These are phyloP conservation scores for Temnopleurus reevesii DNA, from an alignment of 53 echinoderm and acorn worm genomes.

Conservation along the genomic window DNA sequence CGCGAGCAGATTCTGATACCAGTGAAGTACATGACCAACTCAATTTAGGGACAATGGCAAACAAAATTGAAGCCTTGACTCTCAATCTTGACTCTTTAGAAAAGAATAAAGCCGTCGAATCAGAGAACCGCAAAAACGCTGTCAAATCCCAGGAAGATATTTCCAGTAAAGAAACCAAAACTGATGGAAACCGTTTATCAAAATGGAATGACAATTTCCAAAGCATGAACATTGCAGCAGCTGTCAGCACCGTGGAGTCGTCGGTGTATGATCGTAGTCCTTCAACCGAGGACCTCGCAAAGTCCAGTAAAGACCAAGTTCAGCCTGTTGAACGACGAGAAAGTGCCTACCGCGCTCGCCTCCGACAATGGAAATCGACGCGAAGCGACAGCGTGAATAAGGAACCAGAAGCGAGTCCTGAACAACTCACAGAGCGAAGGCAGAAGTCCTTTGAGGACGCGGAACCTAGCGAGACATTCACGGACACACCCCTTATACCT, in stretches of 20 bases:
- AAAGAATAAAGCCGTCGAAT: background rate
- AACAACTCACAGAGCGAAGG: constrained; percentile 61
- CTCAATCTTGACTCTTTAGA: background rate
- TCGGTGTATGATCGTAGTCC: constrained; percentile 62
- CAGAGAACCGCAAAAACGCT: background rate
- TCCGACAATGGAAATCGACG: constrained; percentile 33
- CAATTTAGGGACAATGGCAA: constrained; percentile 33
- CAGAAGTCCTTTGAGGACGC: constrained; percentile 61
- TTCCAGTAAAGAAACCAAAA: background rate
- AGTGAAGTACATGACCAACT: constrained; percentile 8
- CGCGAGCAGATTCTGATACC: constrained; percentile 4
- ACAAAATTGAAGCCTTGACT: constrained; percentile 16
- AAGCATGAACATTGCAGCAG: constrained; percentile 72
- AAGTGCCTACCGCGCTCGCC: constrained; percentile 40
- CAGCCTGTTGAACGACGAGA: constrained; percentile 40
- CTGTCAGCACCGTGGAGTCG: constrained; percentile 75
- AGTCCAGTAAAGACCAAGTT: background rate
- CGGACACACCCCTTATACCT: constrained; percentile 67
- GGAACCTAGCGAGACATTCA: constrained; percentile 56
- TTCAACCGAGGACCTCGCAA: background rate
- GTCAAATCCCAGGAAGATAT: background rate
- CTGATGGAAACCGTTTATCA: constrained; percentile 26
- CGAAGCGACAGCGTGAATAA: constrained; percentile 47
- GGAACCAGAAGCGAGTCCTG: constrained; percentile 54
- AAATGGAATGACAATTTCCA: constrained; percentile 64